Evolutionary conservation across 2,113 vertebrate species (phyloP), one percentile per base, ranked within the genome.

Genomic region (Chionis minor): DNA sequence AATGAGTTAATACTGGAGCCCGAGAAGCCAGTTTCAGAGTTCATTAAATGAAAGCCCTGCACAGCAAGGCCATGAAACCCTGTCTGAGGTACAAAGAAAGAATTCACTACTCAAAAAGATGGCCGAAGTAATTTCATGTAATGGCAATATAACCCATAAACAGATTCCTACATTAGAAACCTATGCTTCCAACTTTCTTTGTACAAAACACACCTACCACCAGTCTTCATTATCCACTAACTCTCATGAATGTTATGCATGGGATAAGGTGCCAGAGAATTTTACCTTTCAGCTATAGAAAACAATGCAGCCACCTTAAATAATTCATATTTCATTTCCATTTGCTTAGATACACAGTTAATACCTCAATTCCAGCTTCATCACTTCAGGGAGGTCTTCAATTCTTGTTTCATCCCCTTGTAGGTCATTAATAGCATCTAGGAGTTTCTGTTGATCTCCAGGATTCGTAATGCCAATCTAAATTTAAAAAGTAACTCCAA

Each of bases 381-480:
- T 74, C 55, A 99, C 93, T 92, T 97, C 96, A 65, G 95, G 80
- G 75, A 99, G 59, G 2, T 98, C 98, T 81, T 96, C 98, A 79
- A 99, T 92, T 95, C 98, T 98, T 92, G 98, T 95, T 85, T 97
- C 98, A 97, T 99, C 98, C 83, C 98, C 92, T 28, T 98, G 98
- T 47, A 99, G 97, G 94, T 99, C 98, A 2, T 98, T 98, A 96
- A 98, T 45, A 90, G 98, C 98, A 66, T 71, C 96, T 81, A 99
- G 69, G 86, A 99, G 93, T 98, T 99, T 99, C 95, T 98, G 96
- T 61, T 99, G 99, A 92, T 99, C 99, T 94, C 33, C 96, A 56
- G 96, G 96, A 93, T 98, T 95, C 62, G 92, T 97, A 97, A 99
- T 95, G 30, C 99, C 99, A 77, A 99, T 97, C 99, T 99, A 97